Conservation (phyloP, 2,113 vertebrate genomes). For the Delphinus delphis region DNA sequence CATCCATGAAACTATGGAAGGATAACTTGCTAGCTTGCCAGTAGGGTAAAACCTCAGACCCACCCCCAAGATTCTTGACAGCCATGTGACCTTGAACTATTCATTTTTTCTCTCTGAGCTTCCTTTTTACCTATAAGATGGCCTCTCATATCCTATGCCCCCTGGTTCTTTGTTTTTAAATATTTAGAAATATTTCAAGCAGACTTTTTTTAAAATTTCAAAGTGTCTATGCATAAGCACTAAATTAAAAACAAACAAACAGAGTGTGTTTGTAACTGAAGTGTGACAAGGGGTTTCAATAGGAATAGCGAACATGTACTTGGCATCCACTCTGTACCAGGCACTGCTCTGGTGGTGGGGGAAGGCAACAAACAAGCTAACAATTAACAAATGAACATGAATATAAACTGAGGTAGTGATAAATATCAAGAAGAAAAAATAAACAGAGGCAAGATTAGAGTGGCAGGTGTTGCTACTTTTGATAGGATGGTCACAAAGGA, state of each 20-base stretch:
- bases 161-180: not conserved
- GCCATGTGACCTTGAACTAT: not conserved
- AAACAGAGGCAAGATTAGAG: not conserved
- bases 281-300: not conserved
- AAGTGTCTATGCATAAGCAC: not conserved
- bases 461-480: not conserved
- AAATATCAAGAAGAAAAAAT: not conserved
- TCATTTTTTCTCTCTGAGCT: not conserved
- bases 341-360: not conserved
- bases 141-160: not conserved
- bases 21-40: not conserved
- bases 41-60: not conserved
- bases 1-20: not conserved
- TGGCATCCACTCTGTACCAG: not conserved
- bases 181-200: not conserved
- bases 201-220: not conserved
- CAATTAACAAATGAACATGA: not conserved
- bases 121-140: constrained; percentile 25
- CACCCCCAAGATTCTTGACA: not conserved
- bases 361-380: not conserved
- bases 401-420: not conserved
- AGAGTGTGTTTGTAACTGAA: not conserved
- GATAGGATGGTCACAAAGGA: not conserved
- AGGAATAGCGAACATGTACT: not conserved
- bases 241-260: not conserved